Conservation (phyloP, 1,140 invertebrate genomes). For the Pseudomyrmex sp. region DNA sequence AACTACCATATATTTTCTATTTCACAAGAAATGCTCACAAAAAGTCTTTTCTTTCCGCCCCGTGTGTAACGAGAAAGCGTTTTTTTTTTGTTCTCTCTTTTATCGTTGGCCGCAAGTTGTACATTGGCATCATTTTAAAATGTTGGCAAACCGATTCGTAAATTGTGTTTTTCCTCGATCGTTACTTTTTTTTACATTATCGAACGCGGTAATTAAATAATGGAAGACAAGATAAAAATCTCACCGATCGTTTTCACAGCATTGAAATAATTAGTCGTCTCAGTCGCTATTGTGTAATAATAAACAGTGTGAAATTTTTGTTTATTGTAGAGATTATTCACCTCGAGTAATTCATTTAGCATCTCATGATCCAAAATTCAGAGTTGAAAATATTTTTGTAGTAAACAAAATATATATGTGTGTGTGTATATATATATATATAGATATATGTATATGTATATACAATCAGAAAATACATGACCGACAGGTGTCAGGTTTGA, state of each 20-base stretch:
- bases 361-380: constrained; percentile 21
- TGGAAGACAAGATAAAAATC: constrained; percentile 49
- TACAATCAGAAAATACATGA: constrained; percentile 40
- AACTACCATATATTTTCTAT: constrained; percentile 41
- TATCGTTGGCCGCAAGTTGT: constrained; percentile 26
- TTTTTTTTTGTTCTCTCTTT: background rate
- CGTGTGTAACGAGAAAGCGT: background rate
- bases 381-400: background rate
- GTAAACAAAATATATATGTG: constrained; percentile 52
- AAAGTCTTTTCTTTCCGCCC: constrained; percentile 26
- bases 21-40: constrained; percentile 52
- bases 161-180: background rate
- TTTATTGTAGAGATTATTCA: constrained; percentile 1
- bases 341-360: background rate
- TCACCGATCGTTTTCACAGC: background rate
- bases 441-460: constrained; percentile 16
- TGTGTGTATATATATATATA: background rate
- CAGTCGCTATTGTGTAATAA: background rate
- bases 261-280: background rate
- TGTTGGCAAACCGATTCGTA: background rate
- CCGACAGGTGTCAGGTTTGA: constrained; percentile 26
- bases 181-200: background rate
- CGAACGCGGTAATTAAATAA: constrained; percentile 6
- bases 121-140: constrained; percentile 22
- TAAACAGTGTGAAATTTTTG: too few species aligned